Evolutionary conservation across 2,113 vertebrate genomes (phyloP).

Genomic region (Dendropsophus ebraccatus): DNA sequence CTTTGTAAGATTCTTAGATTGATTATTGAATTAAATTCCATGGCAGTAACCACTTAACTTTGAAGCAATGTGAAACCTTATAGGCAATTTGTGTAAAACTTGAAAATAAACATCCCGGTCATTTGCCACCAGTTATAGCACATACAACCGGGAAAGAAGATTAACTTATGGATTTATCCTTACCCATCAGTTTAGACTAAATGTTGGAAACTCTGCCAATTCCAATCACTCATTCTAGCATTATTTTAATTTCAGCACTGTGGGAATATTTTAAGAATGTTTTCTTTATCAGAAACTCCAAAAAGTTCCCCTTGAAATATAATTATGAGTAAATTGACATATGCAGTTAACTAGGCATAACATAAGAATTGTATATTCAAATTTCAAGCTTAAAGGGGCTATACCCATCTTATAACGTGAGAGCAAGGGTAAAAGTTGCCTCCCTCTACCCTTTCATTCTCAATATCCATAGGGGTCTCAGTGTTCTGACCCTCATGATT

Average conservation of each 20-base stretch:
- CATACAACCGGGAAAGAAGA: neutral
- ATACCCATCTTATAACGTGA: too few species aligned
- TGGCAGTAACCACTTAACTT: conserved; percentile 56
- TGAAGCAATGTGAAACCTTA: conserved; percentile 57
- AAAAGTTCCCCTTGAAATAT: conserved; percentile 40
- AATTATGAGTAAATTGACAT: conserved; percentile 29
- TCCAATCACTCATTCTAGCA: neutral
- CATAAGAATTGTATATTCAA: conserved; percentile 17
- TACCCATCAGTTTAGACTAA: neutral
- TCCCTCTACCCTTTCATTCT: too few species aligned
- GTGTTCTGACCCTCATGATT: too few species aligned
- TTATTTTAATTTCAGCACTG: neutral
- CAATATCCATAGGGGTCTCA: too few species aligned
- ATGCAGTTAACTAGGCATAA: conserved; percentile 24
- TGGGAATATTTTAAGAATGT: neutral
- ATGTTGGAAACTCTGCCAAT: neutral
- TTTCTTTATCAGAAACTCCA: neutral
- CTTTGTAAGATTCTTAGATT: conserved; percentile 44
- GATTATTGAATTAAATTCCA: conserved; percentile 51
- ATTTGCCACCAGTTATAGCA: conserved; percentile 7
- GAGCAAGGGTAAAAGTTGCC: too few species aligned
- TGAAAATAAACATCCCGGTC: conserved; percentile 36
- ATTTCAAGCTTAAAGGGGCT: neutral
- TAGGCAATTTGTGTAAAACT: conserved; percentile 54
- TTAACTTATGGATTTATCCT: conserved; percentile 9